Evolutionary conservation across 2,113 vertebrate genomes (phyloP), one percentile per base, ranked within the genome.

Genomic region (Pachyramphus minor): DNA sequence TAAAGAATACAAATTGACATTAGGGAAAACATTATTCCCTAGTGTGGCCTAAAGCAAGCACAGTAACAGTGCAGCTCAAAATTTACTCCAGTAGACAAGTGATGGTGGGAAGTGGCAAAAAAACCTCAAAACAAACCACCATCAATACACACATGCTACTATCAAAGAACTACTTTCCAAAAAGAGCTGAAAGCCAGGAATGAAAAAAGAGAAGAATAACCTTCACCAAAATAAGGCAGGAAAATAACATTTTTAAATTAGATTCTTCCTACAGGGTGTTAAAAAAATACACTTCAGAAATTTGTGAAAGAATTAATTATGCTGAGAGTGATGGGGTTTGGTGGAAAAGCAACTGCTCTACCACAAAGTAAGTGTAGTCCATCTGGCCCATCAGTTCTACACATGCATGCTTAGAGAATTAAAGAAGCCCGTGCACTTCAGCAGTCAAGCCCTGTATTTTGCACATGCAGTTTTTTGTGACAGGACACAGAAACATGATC

Each of bases 401-500:
- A 3, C 8, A 8, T 4, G 4, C 52, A 55, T 11, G 12, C 39
- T 11, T 8, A 7, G 22, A 75, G 60, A 93, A 90, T 22, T 33
- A 45, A 12, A 50, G 53, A 73, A 66, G 31, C 11, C 22, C 35
- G 23, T 12, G 20, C 35, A 60, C 24, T 84, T 42, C 1, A 93
- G 62, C 10, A 6, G 56, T 24, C 59, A 80, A 37, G 45, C 45
- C 49, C 19, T 49, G 15, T 18, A 49, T 75, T 94, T 39, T 28
- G 53, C 84, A 90, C 64, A 80, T 3, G 1, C n/a, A 28, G 12
- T 23, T 73, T 92, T 71, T 63, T 64, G 53, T 67, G 87, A 87
- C 55, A 88, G 86, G 73, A 91, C 87, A n/a, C 21, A 77, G 88
- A 94, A 84, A 92, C 45, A 44, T 5, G 47, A 92, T 84, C 73